phyloP scores from a whole-genome alignment of 2,113 vertebrate genomes.

The Nesogale talazaci region DNA sequence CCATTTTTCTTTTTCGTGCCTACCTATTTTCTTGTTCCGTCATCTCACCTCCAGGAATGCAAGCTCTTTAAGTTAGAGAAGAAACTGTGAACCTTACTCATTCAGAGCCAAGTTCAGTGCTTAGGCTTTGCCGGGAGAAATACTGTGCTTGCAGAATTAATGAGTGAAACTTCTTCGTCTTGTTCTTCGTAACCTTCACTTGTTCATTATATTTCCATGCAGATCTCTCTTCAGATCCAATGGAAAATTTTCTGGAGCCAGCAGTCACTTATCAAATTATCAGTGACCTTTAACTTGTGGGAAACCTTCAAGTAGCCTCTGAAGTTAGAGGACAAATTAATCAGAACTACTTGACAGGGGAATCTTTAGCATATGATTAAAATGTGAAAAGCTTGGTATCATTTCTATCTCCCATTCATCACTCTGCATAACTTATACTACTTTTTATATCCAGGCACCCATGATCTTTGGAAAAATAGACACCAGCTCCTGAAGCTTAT shows the following conservation, averaged over 20 bases:
- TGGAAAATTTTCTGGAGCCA: neutral
- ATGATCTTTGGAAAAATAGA: neutral
- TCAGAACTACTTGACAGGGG: neutral
- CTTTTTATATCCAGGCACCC: slow-evolving; percentile 26
- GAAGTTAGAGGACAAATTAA: neutral
- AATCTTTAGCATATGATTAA: neutral
- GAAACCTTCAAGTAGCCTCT: slow-evolving; percentile 23
- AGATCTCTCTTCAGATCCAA: neutral
- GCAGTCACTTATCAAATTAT: neutral
- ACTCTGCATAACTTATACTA: neutral
- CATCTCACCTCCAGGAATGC: neutral
- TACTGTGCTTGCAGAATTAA: neutral
- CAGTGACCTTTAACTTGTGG: neutral
- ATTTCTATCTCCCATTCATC: neutral
- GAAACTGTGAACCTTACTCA: too few species aligned
- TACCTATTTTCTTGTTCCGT: neutral
- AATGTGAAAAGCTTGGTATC: neutral
- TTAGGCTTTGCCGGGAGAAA: neutral
- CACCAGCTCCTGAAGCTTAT: neutral
- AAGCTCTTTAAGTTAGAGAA: neutral
- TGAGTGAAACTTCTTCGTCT: neutral
- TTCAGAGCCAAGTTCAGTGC: neutral
- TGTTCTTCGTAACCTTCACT: neutral
- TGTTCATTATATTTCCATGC: neutral
- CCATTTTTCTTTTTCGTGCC: neutral